Evolutionary conservation across 2,888 invertebrate genomes (phyloP), one percentile per base, ranked within the genome.

Genomic region (Platycnemis pennipes): DNA sequence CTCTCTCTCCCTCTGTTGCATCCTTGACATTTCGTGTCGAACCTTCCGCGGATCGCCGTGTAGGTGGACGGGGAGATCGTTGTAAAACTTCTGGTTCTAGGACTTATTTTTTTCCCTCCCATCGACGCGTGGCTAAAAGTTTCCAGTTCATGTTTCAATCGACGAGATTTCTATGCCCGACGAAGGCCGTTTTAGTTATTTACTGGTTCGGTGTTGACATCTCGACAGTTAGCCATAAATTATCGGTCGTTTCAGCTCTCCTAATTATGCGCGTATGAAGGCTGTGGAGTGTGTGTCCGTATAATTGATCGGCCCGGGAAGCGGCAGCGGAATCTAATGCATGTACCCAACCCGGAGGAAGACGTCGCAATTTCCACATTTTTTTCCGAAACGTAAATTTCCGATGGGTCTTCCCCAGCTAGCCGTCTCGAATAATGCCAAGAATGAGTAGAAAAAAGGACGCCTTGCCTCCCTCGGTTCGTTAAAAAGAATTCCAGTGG

Each of bases 11-110:
- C 77, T 37, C 13, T 26, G 31, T 37, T 37, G 77, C 37, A 77
- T 77, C 77, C 77, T 77, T 77, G 77, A 77, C 77, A 77, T 77
- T 77, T 77, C 37, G 77, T 77, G 77, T 77, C 77, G 37, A 77
- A 77, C 37, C 37, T 22, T 22, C 26, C 13, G 31, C 13, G 77
- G 37, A 37, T 8, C 11, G 31, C 11, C 16, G 77, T 77, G 77
- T 77, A 77, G 77, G 77, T 77, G 77, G 77, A 37, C 26, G 37
- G 4, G 16, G 31, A 77, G 77, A 77, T 26, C 77, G 16, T 77
- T 37, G 37, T 37, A 13, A 26, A 37, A 16, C 8, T 77, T 22
- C 77, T 26, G 0, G 77, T 26, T 31, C 77, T 16, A 37, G 77
- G n/a, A n/a, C 26, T 16, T 5, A 77, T 77, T 77, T 37, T 37